These are phyloP conservation scores for Porites evermanni DNA, from an alignment of 92 coral and sea anemone genomes.

Conservation along the genomic window DNA sequence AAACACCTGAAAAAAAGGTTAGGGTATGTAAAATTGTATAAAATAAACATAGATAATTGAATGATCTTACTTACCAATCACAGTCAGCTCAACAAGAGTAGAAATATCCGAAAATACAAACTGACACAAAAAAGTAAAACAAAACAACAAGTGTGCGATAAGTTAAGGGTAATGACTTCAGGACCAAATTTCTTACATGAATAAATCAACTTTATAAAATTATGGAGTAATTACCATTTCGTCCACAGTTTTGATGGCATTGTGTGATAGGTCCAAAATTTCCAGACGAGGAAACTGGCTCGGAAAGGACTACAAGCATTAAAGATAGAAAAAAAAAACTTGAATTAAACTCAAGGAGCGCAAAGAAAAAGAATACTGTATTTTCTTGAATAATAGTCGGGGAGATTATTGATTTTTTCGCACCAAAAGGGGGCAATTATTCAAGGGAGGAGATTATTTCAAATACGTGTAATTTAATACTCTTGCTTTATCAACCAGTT, in stretches of 20 bases:
- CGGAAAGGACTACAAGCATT: slow-evolving; percentile 48
- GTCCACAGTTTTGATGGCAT: slow-evolving; percentile 63
- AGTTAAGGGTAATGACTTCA: too few relatives aligned
- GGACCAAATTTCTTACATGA: too few relatives aligned
- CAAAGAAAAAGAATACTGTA: too few relatives aligned
- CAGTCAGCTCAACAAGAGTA: slow-evolving; percentile 48
- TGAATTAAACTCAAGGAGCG: too few relatives aligned
- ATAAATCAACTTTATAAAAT: not conserved
- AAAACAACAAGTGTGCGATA: not conserved
- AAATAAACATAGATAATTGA: not conserved
- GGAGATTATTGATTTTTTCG: too few relatives aligned
- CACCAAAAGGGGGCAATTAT: too few relatives aligned
- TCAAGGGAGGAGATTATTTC: too few relatives aligned
- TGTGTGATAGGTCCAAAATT: slow-evolving; percentile 75
- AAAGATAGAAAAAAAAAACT: not conserved
- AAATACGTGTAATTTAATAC: too few relatives aligned
- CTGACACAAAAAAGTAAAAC: slow-evolving; percentile 16
- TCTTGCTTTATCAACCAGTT: too few relatives aligned
- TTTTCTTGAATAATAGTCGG: too few relatives aligned
- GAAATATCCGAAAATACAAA: slow-evolving; percentile 25
- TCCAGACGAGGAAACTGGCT: slow-evolving; percentile 86
- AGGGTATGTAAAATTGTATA: too few relatives aligned
- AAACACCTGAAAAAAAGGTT: too few relatives aligned
- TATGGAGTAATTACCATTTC: slow-evolving; percentile 63
- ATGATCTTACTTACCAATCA: slow-evolving; percentile 37